Evolutionary conservation across 2,797 vertebrate genomes (phyloP).

Genomic region (Dicrostonyx torquatus): DNA sequence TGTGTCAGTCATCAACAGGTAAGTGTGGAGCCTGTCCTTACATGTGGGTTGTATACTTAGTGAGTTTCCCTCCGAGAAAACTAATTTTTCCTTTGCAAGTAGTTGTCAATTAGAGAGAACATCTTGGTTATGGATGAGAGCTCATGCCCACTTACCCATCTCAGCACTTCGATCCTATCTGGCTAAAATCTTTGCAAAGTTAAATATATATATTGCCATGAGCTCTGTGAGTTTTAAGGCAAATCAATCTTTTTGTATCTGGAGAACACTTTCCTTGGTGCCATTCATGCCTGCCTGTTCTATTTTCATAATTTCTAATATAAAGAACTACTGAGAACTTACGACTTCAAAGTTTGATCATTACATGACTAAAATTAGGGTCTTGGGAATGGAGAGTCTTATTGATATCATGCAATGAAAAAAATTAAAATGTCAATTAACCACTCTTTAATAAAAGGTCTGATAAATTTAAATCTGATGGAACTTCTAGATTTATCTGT

Average conservation of each 20-base stretch:
- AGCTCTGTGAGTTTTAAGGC: background rate
- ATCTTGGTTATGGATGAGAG: background rate
- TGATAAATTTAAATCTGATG: background rate
- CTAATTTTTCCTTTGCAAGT: background rate
- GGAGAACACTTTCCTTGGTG: background rate
- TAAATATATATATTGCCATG: background rate
- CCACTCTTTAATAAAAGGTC: background rate
- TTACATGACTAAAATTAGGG: background rate
- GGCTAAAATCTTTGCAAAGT: background rate
- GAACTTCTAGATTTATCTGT: background rate
- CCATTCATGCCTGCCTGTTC: background rate
- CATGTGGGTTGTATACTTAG: background rate
- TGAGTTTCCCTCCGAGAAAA: background rate
- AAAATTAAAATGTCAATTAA: background rate
- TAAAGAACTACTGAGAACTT: background rate
- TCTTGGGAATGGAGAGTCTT: background rate
- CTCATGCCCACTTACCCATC: background rate
- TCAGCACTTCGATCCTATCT: too few relatives aligned
- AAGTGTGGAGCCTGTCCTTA: background rate
- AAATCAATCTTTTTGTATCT: background rate
- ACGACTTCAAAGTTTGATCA: slow-evolving; percentile 4
- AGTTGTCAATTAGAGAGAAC: background rate
- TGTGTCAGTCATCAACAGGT: background rate
- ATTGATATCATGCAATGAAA: background rate
- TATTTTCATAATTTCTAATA: background rate